Conservation (phyloP, 2,797 vertebrate genomes). For the Malacoctenus gilli region DNA sequence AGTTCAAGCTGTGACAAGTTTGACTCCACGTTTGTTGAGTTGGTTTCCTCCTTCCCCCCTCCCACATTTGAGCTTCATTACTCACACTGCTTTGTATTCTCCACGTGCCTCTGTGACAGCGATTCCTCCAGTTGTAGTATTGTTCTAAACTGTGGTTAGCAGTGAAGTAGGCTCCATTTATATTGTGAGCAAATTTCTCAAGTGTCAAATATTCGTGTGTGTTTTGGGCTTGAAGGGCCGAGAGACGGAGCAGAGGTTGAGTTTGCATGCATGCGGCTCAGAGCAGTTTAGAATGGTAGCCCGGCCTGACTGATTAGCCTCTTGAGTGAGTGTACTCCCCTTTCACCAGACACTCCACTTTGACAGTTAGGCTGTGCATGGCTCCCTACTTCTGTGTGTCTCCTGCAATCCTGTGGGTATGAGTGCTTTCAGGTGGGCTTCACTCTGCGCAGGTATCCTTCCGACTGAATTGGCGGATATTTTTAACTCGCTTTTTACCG, state of each 20-base stretch:
- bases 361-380: slow-evolving; percentile 45
- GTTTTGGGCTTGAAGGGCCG: neutral
- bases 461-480: too few species aligned
- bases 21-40: too few species aligned
- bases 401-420: too few species aligned
- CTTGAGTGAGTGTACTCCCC: slow-evolving; percentile 62
- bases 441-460: neutral
- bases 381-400: too few species aligned
- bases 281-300: slow-evolving; percentile 26
- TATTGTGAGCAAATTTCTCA: neutral
- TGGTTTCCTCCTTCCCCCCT: neutral
- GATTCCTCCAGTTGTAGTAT: too few species aligned
- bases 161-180: too few species aligned
- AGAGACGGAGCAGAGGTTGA: slow-evolving; percentile 1
- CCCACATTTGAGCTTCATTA: neutral
- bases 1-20: slow-evolving; percentile 3
- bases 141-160: too few species aligned
- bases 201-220: too few species aligned
- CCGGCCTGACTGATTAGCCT: slow-evolving; percentile 60
- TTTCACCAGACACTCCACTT: slow-evolving; percentile 59
- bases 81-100: too few species aligned
- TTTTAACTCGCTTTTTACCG: too few species aligned
- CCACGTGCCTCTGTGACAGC: too few species aligned
- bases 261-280: slow-evolving; percentile 11
- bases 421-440: neutral